Evolutionary conservation across 1,140 invertebrate species (phyloP).

Genomic region (Drosophila oshimai): DNA sequence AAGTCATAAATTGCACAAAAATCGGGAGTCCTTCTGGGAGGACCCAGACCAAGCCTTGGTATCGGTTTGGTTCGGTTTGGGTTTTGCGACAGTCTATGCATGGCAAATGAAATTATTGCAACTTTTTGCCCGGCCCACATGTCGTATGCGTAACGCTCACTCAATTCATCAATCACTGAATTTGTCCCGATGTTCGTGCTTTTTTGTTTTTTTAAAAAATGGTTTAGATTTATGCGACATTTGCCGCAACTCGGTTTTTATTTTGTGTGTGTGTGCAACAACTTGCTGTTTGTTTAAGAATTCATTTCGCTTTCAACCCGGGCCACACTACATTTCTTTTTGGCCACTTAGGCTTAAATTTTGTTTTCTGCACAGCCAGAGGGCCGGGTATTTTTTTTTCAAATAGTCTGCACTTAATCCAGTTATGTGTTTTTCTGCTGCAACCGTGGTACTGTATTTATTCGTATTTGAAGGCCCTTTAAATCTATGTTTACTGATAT

Average conservation of each 20-base stretch:
- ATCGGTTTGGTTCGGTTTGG: conserved; percentile 5
- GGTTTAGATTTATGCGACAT: conserved; percentile 60
- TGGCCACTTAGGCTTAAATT: conserved; percentile 47
- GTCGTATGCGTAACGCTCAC: conserved; percentile 60
- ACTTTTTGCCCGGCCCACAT: conserved; percentile 45
- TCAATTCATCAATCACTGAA: conserved; percentile 69
- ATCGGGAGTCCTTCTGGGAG: conserved; percentile 13
- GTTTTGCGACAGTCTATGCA: conserved; percentile 40
- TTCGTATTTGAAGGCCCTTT: too few species aligned
- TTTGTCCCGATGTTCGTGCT: conserved; percentile 29
- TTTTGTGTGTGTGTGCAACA: neutral
- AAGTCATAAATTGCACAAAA: conserved; percentile 66
- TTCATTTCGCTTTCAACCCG: conserved; percentile 12
- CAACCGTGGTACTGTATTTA: conserved; percentile 1
- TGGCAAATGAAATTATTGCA: conserved; percentile 78
- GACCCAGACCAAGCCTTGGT: neutral
- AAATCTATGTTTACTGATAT: too few species aligned
- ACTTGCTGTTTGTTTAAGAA: conserved; percentile 5
- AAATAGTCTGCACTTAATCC: conserved; percentile 49
- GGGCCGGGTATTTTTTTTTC: conserved; percentile 8
- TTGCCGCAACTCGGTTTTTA: conserved; percentile 14
- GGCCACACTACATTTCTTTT: conserved; percentile 25
- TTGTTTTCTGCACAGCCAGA: neutral
- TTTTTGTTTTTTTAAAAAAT: conserved; percentile 37
- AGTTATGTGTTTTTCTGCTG: conserved; percentile 15